Evolutionary conservation across 1,140 invertebrate genomes (phyloP), one percentile per base, ranked within the genome.

Genomic region (Microplitis mediator): DNA sequence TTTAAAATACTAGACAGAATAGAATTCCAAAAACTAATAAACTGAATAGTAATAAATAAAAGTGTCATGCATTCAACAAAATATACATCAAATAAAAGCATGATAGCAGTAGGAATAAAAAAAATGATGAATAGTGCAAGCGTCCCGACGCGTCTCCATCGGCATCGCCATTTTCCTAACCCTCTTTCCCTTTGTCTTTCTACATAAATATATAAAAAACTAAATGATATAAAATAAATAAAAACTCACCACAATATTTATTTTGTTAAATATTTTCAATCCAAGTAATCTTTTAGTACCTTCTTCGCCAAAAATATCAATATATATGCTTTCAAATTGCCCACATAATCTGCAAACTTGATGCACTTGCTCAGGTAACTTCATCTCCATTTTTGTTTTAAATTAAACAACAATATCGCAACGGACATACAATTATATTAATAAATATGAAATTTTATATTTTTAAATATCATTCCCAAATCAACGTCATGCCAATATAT

Each of bases 331-430:
- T 34, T 84, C 84, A 3, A 71, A 79, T 52, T 86, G 81, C 14
- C 86, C 86, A 65, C 86, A 87, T 1, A 87, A 78, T 63, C 86
- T 78, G 78, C 86, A 87, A 72, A 86, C 77, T 71, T 83, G 80
- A 14, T 76, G 73, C 51, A 84, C 82, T 58, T 81, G 80, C 60
- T 84, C 81, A 67, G 52, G 63, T 14, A 75, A 58, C 60, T 83
- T 79, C 61, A 83, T 74, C 76, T 86, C 84, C 84, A 86, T 86
- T 72, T 64, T 78, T 67, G 65, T 50, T 32, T 67, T 50, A 9
- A 54, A 67, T 54, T 67, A 45, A 45, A 45, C 45, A 54, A 67
- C 50, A 13, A 54, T 31, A 16, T 67, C 50, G 16, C n/a, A 67
- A 67, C 31, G 9, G 65, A 23, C 50, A 67, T 23, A 52, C 5